A percentile compares a stretch with the other conserved stretches of the same genome.
Evolutionary conservation across 1,140 invertebrate species (phyloP).

Genomic region (Drosophila pruinosa): DNA sequence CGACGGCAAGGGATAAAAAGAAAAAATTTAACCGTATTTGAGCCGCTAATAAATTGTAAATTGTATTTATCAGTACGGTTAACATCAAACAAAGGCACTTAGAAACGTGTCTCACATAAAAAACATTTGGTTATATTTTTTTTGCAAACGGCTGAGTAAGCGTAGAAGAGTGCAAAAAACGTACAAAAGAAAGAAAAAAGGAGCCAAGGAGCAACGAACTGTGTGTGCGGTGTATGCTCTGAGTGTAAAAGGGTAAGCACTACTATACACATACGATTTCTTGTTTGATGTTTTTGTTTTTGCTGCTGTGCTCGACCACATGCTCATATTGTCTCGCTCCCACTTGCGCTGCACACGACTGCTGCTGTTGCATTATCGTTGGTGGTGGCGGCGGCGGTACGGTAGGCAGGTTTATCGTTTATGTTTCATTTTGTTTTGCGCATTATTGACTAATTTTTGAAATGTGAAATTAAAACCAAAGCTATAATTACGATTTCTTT

Average conservation of each 20-base stretch:
- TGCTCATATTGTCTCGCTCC: constrained; percentile 49
- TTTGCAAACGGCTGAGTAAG: constrained; percentile 68
- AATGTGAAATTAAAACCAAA: constrained; percentile 22
- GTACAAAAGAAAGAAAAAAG: constrained; percentile 59
- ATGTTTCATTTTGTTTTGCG: constrained; percentile 15
- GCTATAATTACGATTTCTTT: not conserved
- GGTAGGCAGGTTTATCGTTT: constrained; percentile 59
- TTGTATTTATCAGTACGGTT: constrained; percentile 19
- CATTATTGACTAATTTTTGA: constrained; percentile 4
- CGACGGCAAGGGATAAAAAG: constrained; percentile 39
- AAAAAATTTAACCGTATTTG: constrained; percentile 22
- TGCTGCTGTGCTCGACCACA: constrained; percentile 33
- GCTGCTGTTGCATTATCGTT: constrained; percentile 52
- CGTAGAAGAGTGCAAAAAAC: constrained; percentile 68
- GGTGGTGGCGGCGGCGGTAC: constrained; percentile 9
- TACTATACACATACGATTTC: constrained; percentile 49
- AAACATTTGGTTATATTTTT: constrained; percentile 54
- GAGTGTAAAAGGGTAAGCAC: constrained; percentile 72
- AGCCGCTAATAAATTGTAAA: constrained; percentile 38
- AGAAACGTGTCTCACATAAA: constrained; percentile 40
- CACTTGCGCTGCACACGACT: constrained; percentile 9
- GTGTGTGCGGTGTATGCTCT: constrained; percentile 65
- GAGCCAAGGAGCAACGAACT: constrained; percentile 78
- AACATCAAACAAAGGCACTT: constrained; percentile 27
- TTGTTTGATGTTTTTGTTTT: constrained; percentile 46